phyloP scores from a whole-genome alignment of 2,113 vertebrate species.

The Rhadina sibilatrix region DNA sequence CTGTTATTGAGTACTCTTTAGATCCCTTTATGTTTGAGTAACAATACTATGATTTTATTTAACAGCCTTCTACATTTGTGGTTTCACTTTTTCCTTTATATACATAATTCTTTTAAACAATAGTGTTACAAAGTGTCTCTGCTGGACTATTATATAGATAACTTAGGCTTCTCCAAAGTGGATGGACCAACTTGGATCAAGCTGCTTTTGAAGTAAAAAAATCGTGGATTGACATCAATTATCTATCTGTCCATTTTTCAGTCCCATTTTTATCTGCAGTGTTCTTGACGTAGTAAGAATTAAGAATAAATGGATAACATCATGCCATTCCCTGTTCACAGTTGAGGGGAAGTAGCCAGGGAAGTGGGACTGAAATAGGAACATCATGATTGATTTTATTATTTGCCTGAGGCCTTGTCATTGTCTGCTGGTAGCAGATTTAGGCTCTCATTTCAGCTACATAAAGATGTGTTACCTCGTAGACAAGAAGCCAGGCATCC shows the following conservation, averaged over 20 bases:
- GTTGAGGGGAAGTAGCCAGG: not conserved
- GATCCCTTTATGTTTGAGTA: not conserved
- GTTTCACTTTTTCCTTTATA: not conserved
- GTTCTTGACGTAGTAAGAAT: not conserved
- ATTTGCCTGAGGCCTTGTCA: not conserved
- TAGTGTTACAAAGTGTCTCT: not conserved
- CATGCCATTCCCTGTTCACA: not conserved
- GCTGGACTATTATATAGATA: not conserved
- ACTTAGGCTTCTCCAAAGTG: not conserved
- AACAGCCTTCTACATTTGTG: not conserved
- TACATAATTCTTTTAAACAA: not conserved
- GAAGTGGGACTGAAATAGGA: not conserved
- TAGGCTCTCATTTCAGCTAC: not conserved
- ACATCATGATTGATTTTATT: not conserved
- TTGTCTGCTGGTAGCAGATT: not conserved
- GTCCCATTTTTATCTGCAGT: not conserved
- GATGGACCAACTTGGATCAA: not conserved
- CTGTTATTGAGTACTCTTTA: not conserved
- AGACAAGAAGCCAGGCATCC: not conserved
- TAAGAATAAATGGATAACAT: not conserved
- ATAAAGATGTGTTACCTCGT: not conserved
- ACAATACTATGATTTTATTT: not conserved
- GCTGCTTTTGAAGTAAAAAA: not conserved
- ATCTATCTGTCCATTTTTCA: not conserved
- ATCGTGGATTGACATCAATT: not conserved